Conservation (phyloP, 2,888 invertebrate genomes). For the Hemicrepidius hirtus region DNA sequence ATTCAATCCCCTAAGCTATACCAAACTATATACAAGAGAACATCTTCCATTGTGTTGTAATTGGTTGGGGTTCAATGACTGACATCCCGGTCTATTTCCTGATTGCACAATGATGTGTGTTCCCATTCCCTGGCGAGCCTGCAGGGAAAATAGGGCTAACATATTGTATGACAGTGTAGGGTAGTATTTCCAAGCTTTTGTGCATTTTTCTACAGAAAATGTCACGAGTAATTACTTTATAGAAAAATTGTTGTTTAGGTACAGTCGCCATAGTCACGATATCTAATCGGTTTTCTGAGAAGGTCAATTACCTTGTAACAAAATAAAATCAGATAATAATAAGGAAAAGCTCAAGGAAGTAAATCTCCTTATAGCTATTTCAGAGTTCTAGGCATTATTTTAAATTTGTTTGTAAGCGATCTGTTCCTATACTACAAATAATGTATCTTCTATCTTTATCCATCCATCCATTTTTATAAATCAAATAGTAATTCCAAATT, state of each 20-base stretch:
- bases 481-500: too few relatives aligned
- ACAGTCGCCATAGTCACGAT: neutral
- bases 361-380: neutral
- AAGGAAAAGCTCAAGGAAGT: neutral
- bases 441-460: too few relatives aligned
- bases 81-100: constrained; percentile 44
- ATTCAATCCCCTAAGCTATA: constrained; percentile 30
- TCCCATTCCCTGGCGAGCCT: constrained; percentile 30
- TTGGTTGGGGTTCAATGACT: constrained; percentile 46
- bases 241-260: neutral
- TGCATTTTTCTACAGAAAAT: constrained; percentile 3
- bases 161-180: constrained; percentile 21
- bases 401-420: too few relatives aligned
- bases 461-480: too few relatives aligned
- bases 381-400: too few relatives aligned
- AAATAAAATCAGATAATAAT: neutral
- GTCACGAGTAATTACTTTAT: neutral
- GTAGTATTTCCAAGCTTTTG: neutral
- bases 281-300: constrained; percentile 5
- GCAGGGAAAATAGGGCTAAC: constrained; percentile 22
- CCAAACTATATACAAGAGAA: constrained; percentile 28
- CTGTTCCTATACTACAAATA: too few relatives aligned
- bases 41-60: constrained; percentile 39
- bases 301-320: neutral
- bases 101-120: constrained; percentile 45